These are phyloP conservation scores for Puntigrus tetrazona DNA, from an alignment of 2,113 vertebrate genomes.

Conservation along the genomic window DNA sequence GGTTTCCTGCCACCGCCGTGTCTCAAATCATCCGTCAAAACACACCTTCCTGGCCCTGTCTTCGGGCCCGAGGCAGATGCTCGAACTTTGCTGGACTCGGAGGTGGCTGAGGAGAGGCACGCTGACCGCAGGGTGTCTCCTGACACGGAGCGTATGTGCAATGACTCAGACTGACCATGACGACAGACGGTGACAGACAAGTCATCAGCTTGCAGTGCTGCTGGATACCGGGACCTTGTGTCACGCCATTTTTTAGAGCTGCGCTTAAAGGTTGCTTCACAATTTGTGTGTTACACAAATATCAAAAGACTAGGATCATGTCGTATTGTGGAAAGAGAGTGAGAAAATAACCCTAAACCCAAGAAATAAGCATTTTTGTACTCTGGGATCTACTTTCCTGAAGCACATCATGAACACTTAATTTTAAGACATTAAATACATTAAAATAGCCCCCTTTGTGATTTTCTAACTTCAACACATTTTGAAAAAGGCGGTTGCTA, in stretches of 20 bases:
- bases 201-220: conserved; percentile 24
- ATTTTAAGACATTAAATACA: background rate
- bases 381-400: too few relatives aligned
- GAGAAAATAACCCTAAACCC: background rate
- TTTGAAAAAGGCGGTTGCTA: background rate
- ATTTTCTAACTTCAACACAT: background rate
- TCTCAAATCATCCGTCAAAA: conserved; percentile 20
- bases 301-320: background rate
- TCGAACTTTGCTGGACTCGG: background rate
- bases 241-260: background rate
- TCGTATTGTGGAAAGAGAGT: background rate
- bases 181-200: conserved; percentile 28
- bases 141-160: conserved; percentile 45
- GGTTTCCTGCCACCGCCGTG: background rate
- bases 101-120: conserved; percentile 23
- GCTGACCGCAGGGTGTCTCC: conserved; percentile 19
- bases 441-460: background rate
- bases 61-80: background rate
- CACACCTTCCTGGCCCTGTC: background rate
- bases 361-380: background rate
- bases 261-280: background rate
- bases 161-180: background rate
- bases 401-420: too few relatives aligned
- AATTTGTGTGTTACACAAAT: background rate
- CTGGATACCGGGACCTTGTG: conserved; percentile 16